A percentile compares a stretch with the other conserved stretches of the same genome.
These are phyloP conservation scores for Drosophila hamatofila DNA, from an alignment of 2,888 invertebrate species.

Conservation along the genomic window DNA sequence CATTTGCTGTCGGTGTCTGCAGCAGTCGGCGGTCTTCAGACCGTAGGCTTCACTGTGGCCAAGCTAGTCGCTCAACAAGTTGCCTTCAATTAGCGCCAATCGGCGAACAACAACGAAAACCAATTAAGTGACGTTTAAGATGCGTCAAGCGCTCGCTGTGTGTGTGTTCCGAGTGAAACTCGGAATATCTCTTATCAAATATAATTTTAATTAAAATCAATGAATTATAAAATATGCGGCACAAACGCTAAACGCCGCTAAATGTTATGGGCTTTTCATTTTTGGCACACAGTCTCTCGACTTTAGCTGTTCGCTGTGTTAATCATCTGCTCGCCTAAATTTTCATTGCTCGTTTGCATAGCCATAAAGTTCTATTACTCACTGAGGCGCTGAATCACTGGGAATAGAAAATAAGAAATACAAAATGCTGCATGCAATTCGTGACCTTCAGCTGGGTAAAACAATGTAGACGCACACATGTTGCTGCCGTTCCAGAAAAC, in stretches of 20 bases:
- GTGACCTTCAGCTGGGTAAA: constrained; percentile 54
- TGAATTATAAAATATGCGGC: constrained; percentile 45
- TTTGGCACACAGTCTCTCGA: constrained; percentile 23
- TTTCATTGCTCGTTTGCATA: constrained; percentile 47
- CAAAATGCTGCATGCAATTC: constrained; percentile 35
- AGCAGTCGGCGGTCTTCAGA: constrained; percentile 32
- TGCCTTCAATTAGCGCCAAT: constrained; percentile 79
- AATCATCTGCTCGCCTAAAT: constrained; percentile 39
- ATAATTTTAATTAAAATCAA: constrained; percentile 55
- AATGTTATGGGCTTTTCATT: constrained; percentile 23
- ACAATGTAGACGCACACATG: constrained; percentile 19
- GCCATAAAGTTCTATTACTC: constrained; percentile 50
- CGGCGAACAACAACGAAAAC: constrained; percentile 74
- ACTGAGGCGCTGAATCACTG: constrained; percentile 50
- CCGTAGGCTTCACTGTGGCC: constrained; percentile 30
- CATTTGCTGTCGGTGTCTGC: constrained; percentile 36
- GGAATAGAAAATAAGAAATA: background rate
- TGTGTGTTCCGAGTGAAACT: constrained; percentile 29
- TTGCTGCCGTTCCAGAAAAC: constrained; percentile 14
- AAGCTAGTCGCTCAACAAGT: constrained; percentile 64
- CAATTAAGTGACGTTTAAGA: constrained; percentile 70
- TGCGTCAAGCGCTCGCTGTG: constrained; percentile 6
- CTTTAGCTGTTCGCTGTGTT: constrained; percentile 33
- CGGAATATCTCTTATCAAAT: constrained; percentile 57
- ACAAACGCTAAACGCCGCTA: constrained; percentile 16